These are phyloP conservation scores for Microplitis deprimator DNA, from an alignment of 2,888 invertebrate species.

Conservation along the genomic window DNA sequence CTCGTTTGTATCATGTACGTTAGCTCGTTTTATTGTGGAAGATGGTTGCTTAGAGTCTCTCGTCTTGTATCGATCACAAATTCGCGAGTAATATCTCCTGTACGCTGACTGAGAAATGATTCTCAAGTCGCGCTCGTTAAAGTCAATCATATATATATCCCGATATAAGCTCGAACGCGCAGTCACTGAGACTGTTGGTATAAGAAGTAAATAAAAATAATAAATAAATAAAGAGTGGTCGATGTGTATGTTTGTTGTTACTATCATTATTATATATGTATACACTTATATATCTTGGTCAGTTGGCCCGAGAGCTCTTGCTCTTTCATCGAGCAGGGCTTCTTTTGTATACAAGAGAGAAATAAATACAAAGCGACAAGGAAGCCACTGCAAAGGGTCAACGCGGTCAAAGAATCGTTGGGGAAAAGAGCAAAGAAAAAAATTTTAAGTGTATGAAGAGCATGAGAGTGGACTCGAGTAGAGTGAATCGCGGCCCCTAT, in stretches of 20 bases:
- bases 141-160: constrained; percentile 39
- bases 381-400: constrained; percentile 34
- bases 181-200: constrained; percentile 18
- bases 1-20: not conserved
- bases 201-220: no score
- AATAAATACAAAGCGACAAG: constrained; percentile 28
- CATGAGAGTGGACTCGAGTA: constrained; percentile 2
- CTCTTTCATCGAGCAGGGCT: constrained; percentile 1
- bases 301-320: constrained; percentile 12
- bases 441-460: not conserved
- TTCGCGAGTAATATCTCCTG: constrained; percentile 32
- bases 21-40: not conserved
- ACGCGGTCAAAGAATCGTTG: constrained; percentile 39
- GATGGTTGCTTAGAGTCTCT: not conserved
- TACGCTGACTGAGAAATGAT: constrained; percentile 29
- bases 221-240: no score
- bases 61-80: constrained; percentile 44
- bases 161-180: constrained; percentile 19
- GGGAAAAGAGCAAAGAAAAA: constrained; percentile 17
- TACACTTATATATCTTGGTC: constrained; percentile 20
- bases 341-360: constrained; percentile 12
- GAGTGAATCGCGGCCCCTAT: constrained; percentile 24
- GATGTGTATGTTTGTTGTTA: not conserved
- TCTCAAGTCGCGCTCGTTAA: constrained; percentile 41
- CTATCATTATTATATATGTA: constrained; percentile 28